Base-by-base conservation (phyloP, 2,888 invertebrate species). In the Stenchaetothrips biformis region DNA sequence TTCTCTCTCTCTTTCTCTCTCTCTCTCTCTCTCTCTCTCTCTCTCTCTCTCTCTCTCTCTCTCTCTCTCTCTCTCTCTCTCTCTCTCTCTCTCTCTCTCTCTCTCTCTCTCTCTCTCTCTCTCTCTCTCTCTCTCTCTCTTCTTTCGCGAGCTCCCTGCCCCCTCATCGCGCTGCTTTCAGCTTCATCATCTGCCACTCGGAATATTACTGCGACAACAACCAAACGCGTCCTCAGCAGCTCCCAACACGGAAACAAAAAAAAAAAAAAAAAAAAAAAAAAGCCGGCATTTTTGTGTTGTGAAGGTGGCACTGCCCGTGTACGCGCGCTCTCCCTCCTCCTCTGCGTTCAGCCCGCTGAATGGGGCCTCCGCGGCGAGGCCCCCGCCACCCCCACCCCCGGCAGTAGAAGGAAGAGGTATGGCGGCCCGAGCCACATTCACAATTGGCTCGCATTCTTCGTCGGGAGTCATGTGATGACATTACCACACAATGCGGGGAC, bases 321-420 rank as follows among this genome's bases (percentile, higher is more conserved):
- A 4, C 37, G 37, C 82, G 79, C 78, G 82, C 80, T 80, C 82
- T 82, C 82, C 82, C 81, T 49, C 48, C 80, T 81, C 79, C 67
- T 11, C 53, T 18, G 53, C 53, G 53, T 53, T 53, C 13, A 53
- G 18, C 13, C 53, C 53, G 18, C 53, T 53, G 53, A 53, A 53
- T 53, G 53, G 53, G 53, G 16, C 16, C 16, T 13, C 53, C 53
- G 16, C 53, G 18, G 53, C 13, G 53, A 37, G 37, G 37, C 37
- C 37, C 37, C 37, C 37, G 1, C 37, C 37, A 4, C 37, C 37
- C 37, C 37, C 37, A 2, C 37, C 37, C 37, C 37, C 37, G 37
- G 37, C 37, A 37, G 37, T 37, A 37, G 37, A 37, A 37, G 37
- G 37, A 37, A 37, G 49, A 18, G 18, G n/a, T 37, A 78, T 78